These are phyloP conservation scores for Anagyrus pseudococci DNA, from an alignment of 2,888 invertebrate species.

Conservation along the genomic window DNA sequence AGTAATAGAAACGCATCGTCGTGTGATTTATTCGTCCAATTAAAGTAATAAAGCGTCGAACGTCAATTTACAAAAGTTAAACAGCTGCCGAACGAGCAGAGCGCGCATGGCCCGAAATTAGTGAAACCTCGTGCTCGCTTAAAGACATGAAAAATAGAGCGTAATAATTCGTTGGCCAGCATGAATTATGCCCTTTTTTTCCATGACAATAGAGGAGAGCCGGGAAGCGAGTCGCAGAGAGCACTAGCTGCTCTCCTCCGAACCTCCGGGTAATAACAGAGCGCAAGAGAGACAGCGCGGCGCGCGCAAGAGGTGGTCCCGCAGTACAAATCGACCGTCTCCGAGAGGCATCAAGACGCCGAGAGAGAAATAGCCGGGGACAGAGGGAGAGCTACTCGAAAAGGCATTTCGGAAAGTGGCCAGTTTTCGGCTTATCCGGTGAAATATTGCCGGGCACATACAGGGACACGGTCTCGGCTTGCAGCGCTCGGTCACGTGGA, in stretches of 20 bases:
- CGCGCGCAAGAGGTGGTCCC: constrained; percentile 16
- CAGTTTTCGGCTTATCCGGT: constrained; percentile 42
- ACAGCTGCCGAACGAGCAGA: too few species aligned
- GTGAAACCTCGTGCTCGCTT: too few species aligned
- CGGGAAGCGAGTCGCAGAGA: not conserved
- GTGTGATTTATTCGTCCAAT: too few species aligned
- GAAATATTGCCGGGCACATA: constrained; percentile 36
- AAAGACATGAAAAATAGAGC: too few species aligned
- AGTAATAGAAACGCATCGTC: too few species aligned
- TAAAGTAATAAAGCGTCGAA: too few species aligned
- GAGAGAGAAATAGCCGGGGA: not conserved
- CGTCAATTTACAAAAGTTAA: too few species aligned
- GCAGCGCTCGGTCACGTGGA: not conserved
- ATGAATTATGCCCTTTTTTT: constrained; percentile 18
- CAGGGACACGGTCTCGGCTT: not conserved
- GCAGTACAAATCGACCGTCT: constrained; percentile 19
- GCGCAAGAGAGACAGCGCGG: too few species aligned
- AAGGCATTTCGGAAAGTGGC: constrained; percentile 33
- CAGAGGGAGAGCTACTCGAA: constrained; percentile 26
- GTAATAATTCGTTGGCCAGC: constrained; percentile 7
- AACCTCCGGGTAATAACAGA: not conserved
- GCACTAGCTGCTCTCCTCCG: too few species aligned
- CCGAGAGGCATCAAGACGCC: not conserved
- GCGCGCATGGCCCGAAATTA: too few species aligned
- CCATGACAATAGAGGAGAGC: constrained; percentile 2